Conservation (phyloP, 2,797 vertebrate species). For the Taenioides sp. region DNA sequence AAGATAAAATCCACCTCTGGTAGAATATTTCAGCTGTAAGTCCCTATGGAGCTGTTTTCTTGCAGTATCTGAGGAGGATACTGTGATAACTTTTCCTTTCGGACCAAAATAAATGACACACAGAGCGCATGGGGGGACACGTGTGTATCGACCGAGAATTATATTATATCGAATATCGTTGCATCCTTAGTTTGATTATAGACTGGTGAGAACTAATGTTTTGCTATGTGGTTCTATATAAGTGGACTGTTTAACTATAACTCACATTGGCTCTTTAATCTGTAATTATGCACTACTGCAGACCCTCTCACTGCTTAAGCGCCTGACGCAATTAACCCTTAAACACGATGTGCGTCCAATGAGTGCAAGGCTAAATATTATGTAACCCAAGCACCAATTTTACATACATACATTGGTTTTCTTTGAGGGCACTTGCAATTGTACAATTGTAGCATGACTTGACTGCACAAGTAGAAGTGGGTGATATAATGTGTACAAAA, state of each 20-base stretch:
- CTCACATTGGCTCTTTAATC: not conserved
- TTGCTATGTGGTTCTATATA: not conserved
- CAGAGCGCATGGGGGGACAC: too few relatives aligned
- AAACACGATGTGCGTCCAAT: not conserved
- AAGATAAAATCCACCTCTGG: too few relatives aligned
- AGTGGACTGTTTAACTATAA: not conserved
- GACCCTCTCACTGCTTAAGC: not conserved
- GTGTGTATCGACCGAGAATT: too few relatives aligned
- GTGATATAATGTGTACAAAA: too few relatives aligned
- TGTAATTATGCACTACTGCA: slow-evolving; percentile 2
- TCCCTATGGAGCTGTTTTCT: too few relatives aligned
- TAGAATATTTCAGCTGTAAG: too few relatives aligned
- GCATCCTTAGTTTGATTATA: too few relatives aligned
- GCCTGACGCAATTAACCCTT: slow-evolving; percentile 5
- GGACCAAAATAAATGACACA: too few relatives aligned
- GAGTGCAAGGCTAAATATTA: not conserved
- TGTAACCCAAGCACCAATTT: not conserved
- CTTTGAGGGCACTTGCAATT: not conserved
- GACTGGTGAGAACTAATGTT: not conserved
- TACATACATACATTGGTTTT: not conserved
- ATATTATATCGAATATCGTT: too few relatives aligned
- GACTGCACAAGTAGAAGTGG: not conserved
- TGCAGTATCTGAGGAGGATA: too few relatives aligned
- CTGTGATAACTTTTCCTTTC: too few relatives aligned
- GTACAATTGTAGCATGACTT: not conserved